phyloP scores from a whole-genome alignment of 2,888 invertebrate genomes.

The Tetanocera ferruginea region DNA sequence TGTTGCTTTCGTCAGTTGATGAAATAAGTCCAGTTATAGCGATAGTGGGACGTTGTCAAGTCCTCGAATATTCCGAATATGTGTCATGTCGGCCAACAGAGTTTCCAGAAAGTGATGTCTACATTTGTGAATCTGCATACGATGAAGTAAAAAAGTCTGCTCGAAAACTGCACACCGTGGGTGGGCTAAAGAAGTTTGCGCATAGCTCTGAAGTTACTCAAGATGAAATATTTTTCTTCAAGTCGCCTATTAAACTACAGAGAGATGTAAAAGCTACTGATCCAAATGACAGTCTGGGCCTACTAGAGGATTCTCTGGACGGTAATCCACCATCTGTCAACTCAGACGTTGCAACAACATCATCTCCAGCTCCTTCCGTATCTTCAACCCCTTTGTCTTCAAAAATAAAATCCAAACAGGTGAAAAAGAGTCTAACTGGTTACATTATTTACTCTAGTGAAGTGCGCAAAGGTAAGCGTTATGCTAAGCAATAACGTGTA shows the following conservation, averaged over 20 bases:
- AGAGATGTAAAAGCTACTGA: constrained; percentile 62
- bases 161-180: constrained; percentile 75
- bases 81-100: constrained; percentile 93
- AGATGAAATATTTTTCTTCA: constrained; percentile 91
- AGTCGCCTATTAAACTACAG: constrained; percentile 75
- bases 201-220: constrained; percentile 88
- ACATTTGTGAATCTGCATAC: constrained; percentile 91
- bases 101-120: constrained; percentile 91
- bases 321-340: constrained; percentile 85
- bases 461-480: constrained; percentile 79
- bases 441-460: constrained; percentile 99
- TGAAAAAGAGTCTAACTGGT: constrained; percentile 92
- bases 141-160: constrained; percentile 88
- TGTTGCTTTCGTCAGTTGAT: constrained; percentile 90
- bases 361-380: constrained; percentile 70
- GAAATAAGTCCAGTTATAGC: constrained; percentile 92
- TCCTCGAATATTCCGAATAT: constrained; percentile 91
- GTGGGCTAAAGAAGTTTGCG: constrained; percentile 84
- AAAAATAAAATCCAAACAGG: constrained; percentile 77
- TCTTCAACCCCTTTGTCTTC: constrained; percentile 69
- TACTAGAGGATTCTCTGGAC: constrained; percentile 85
- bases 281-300: constrained; percentile 61
- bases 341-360: constrained; percentile 80
- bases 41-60: constrained; percentile 91
- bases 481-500: neutral